A percentile compares a stretch with the other conserved stretches of the same genome.
phyloP scores from a whole-genome alignment of 2,888 invertebrate species.

The Cantharis rufa region DNA sequence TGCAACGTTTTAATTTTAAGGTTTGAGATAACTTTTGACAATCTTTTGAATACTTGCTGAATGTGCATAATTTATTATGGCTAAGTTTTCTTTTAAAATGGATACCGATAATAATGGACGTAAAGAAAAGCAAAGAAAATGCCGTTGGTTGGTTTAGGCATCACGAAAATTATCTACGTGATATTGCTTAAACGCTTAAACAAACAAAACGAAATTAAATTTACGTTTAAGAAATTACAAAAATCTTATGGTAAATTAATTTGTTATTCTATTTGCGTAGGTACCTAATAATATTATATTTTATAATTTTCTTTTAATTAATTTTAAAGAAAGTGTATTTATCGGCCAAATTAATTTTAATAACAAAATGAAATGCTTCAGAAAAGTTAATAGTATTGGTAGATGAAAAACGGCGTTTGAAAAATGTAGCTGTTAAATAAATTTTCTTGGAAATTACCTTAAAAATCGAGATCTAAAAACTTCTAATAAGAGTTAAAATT shows the following conservation, averaged over 20 bases:
- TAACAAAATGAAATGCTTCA: not conserved
- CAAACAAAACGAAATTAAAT: constrained; percentile 23
- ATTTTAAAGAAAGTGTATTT: not conserved
- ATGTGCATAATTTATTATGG: constrained; percentile 34
- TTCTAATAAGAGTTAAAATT: constrained; percentile 32
- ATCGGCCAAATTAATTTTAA: not conserved
- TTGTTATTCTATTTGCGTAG: not conserved
- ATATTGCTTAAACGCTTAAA: constrained; percentile 14
- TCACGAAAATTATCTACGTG: constrained; percentile 8
- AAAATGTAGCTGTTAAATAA: constrained; percentile 17
- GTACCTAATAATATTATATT: not conserved
- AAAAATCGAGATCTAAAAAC: constrained; percentile 30
- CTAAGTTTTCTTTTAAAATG: constrained; percentile 26
- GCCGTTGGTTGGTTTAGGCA: not conserved
- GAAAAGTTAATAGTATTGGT: not conserved
- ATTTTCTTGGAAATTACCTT: constrained; percentile 22
- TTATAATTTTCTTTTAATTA: not conserved
- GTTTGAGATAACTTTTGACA: constrained; percentile 53
- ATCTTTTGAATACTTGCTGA: constrained; percentile 43
- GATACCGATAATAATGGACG: constrained; percentile 14
- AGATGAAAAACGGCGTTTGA: constrained; percentile 1
- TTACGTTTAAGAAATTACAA: constrained; percentile 13
- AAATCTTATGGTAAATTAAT: not conserved
- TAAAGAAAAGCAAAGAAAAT: constrained; percentile 17
- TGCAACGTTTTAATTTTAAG: constrained; percentile 55